phyloP scores from a whole-genome alignment of 2,888 invertebrate genomes.

The Chydorus sphaericus region DNA sequence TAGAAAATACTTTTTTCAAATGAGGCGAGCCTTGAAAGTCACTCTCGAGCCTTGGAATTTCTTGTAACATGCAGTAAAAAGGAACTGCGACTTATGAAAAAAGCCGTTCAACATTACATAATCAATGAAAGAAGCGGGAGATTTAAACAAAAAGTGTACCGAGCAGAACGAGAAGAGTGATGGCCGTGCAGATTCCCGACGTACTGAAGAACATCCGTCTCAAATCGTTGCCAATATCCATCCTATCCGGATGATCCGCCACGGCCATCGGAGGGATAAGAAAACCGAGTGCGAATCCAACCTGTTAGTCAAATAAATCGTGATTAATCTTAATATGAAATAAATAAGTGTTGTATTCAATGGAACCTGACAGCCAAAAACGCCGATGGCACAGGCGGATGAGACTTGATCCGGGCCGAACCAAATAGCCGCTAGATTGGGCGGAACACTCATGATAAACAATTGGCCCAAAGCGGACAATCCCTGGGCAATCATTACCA shows the following conservation, averaged over 20 bases:
- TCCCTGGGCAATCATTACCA: constrained; percentile 79
- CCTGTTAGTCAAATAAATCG: constrained; percentile 35
- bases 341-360: too few relatives aligned
- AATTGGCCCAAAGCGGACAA: constrained; percentile 45
- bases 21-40: too few relatives aligned
- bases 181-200: constrained; percentile 62
- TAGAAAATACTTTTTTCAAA: too few relatives aligned
- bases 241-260: constrained; percentile 23
- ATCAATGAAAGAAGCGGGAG: too few relatives aligned
- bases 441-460: constrained; percentile 84
- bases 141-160: too few relatives aligned
- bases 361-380: constrained; percentile 92
- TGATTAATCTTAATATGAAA: not conserved
- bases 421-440: constrained; percentile 90
- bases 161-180: constrained; percentile 65
- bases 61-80: too few relatives aligned
- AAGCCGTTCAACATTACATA: too few relatives aligned
- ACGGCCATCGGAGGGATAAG: constrained; percentile 54
- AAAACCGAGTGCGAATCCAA: constrained; percentile 84
- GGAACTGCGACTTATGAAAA: too few relatives aligned
- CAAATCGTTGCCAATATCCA: constrained; percentile 52
- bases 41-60: too few relatives aligned
- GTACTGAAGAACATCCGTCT: constrained; percentile 71
- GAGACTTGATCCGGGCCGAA: constrained; percentile 93
- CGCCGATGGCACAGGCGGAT: constrained; percentile 91